Conservation (phyloP, 2,113 vertebrate genomes). For the Indicator maculatus region DNA sequence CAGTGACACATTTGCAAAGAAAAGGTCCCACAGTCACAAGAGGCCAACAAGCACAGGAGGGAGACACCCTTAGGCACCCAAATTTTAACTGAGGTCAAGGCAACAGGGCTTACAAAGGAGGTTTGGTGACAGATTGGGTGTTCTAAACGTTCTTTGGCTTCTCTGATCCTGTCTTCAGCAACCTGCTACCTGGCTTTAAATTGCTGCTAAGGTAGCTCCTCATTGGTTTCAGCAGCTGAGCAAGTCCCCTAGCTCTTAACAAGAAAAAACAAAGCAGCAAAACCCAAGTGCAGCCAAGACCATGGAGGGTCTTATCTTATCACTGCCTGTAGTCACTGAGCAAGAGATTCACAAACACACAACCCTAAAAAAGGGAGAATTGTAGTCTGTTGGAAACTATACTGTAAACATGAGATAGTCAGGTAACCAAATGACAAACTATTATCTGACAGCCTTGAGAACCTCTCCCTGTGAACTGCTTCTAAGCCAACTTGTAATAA, state of each 20-base stretch:
- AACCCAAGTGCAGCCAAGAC: background rate
- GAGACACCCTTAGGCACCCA: background rate
- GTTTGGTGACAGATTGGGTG: background rate
- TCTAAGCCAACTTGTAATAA: slow-evolving; percentile 39
- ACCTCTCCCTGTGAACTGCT: background rate
- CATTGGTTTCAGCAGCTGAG: background rate
- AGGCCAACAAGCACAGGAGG: background rate
- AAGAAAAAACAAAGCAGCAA: background rate
- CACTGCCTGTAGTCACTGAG: background rate
- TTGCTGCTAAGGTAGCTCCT: background rate
- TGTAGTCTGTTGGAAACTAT: background rate
- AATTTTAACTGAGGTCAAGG: background rate
- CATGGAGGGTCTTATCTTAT: background rate
- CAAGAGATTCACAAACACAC: background rate
- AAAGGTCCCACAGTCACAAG: background rate
- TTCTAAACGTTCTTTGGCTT: background rate
- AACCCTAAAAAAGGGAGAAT: background rate
- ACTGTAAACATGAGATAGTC: background rate
- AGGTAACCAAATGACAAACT: slow-evolving; percentile 37
- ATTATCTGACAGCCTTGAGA: background rate
- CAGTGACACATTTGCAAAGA: background rate
- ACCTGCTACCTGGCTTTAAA: background rate
- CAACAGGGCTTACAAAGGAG: background rate
- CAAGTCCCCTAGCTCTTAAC: background rate
- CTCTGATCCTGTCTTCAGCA: background rate